These are phyloP conservation scores for Dreissena rostriformis DNA, from an alignment of 1,140 invertebrate species.

Conservation along the genomic window DNA sequence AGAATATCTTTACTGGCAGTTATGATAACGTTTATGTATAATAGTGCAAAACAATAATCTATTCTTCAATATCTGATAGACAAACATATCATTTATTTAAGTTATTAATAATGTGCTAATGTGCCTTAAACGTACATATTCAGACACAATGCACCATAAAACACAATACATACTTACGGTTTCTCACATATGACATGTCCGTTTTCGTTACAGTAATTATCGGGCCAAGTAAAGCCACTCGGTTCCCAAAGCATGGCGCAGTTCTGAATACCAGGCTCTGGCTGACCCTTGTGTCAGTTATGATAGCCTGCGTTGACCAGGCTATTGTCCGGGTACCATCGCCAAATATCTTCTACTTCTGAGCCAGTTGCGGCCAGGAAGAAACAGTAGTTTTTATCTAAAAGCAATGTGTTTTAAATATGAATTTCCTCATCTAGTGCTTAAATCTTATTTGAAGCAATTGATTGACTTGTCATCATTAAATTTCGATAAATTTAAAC, in stretches of 20 bases:
- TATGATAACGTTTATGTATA: too few relatives aligned
- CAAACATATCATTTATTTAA: too few relatives aligned
- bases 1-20: too few relatives aligned
- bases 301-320: background rate
- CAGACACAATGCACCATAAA: too few relatives aligned
- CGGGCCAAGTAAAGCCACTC: background rate
- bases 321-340: slow-evolving; percentile 19
- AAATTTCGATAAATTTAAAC: background rate
- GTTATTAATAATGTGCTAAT: too few relatives aligned
- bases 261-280: background rate
- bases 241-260: slow-evolving; percentile 24
- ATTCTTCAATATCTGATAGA: too few relatives aligned
- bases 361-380: slow-evolving; percentile 14
- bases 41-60: too few relatives aligned
- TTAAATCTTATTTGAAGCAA: background rate
- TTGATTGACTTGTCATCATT: background rate
- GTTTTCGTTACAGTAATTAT: slow-evolving; percentile 24
- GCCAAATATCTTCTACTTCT: slow-evolving; percentile 22
- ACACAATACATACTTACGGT: slow-evolving; percentile 3
- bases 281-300: background rate
- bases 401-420: background rate
- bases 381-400: slow-evolving; percentile 15
- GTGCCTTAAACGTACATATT: too few relatives aligned
- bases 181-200: slow-evolving; percentile 20
- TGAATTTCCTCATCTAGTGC: background rate